These are phyloP conservation scores for Pachycephala philippinensis DNA, from an alignment of 2,113 vertebrate species.

Conservation along the genomic window DNA sequence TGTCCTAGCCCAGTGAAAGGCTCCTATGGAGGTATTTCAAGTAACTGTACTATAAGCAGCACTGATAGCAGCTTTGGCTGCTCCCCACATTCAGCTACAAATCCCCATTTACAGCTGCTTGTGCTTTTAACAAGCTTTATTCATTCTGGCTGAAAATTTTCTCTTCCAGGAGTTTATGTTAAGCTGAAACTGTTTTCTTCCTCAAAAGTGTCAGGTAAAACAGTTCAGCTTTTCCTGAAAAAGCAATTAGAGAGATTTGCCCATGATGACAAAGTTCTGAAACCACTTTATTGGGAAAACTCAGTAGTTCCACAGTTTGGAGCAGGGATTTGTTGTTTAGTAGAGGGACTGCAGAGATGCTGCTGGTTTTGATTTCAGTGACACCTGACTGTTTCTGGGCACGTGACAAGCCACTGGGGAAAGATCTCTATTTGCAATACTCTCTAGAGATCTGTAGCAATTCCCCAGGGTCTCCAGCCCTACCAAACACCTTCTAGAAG, in stretches of 20 bases:
- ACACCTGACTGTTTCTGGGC: not conserved
- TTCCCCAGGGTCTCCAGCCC: not conserved
- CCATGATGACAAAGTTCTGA: accelerated
- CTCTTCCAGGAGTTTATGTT: not conserved
- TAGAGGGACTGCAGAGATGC: not conserved
- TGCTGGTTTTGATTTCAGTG: not conserved
- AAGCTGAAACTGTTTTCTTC: not conserved
- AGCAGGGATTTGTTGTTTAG: not conserved
- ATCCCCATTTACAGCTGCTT: not conserved
- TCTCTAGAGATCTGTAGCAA: not conserved
- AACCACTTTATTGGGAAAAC: not conserved
- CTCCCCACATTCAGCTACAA: not conserved
- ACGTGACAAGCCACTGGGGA: accelerated
- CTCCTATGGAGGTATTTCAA: not conserved
- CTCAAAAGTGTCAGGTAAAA: not conserved
- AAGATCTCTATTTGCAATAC: not conserved
- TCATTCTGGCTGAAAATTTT: not conserved
- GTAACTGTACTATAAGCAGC: not conserved
- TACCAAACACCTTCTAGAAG: not conserved
- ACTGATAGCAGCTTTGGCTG: not conserved
- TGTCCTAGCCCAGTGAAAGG: not conserved
- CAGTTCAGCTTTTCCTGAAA: not conserved
- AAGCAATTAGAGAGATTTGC: not conserved
- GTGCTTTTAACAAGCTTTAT: not conserved
- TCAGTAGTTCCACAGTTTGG: not conserved